Evolutionary conservation across 2,113 vertebrate genomes (phyloP), one percentile per base, ranked within the genome.

Genomic region (Brachyhypopomus gauderio): DNA sequence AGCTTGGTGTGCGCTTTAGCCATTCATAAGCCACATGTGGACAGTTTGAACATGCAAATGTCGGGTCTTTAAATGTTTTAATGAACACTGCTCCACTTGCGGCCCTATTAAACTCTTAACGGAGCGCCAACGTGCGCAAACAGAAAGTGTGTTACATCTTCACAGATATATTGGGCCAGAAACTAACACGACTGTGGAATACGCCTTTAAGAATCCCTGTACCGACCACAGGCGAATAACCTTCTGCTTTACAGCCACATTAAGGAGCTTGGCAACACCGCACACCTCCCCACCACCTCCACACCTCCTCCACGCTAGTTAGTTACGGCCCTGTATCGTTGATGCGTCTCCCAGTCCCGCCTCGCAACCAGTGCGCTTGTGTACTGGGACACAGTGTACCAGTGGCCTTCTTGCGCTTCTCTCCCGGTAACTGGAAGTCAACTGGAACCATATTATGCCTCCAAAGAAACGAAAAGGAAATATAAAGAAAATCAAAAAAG

Each of bases 381-480:
- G 45, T 45, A 6, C 12, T 27, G 62, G 17, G 25, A 36, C 64
- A 75, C 41, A 60, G 4, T 72, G 34, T 25, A 27, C 11, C 36
- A 63, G 67, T 23, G 11, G 23, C 30, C 78, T 59, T 73, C 12
- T 12, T 64, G 45, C 67, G n/a, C 3, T 30, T 30, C 3, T 30
- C 2, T 30, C 30, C 30, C 2, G 30, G 30, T 12, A 34, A 30
- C 14, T 9, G 11, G 20, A 36, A 9, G 5, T 19, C 17, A 19
- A 30, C 30, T 12, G 74, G 8, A 14, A n/a, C 63, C 71, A 80
- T 58, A 81, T 38, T 55, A 94, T 93, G 94, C 86, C 93, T 41
- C 91, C 87, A 14, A 93, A 94, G 78, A 92, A 85, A 86, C 77
- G 59, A 4, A 91, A 87, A 67, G 75, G 36, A 30, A 90, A 87